Evolutionary conservation across 2,888 invertebrate species (phyloP).

Genomic region (Formica aserva): DNA sequence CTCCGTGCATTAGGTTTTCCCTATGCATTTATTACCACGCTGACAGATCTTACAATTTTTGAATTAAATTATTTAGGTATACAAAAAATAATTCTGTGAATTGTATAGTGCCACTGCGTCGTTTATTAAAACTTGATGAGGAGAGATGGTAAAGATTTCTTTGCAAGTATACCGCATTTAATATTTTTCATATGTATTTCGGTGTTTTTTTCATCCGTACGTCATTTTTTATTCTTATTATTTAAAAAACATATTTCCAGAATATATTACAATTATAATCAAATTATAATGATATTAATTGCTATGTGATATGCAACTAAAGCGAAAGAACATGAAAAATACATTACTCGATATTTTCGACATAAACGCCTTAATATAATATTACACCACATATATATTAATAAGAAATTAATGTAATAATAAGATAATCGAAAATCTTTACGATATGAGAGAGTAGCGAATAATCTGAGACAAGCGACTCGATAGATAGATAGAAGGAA

Average conservation of each 20-base stretch:
- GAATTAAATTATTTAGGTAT: background rate
- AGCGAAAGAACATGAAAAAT: slow-evolving; percentile 2
- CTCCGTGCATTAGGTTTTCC: background rate
- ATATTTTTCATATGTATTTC: background rate
- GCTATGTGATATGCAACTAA: background rate
- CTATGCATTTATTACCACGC: too few species aligned
- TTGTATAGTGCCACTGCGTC: background rate
- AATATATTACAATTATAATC: background rate
- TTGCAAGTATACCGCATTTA: background rate
- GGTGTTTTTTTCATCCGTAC: background rate
- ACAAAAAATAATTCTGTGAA: background rate
- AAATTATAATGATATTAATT: background rate
- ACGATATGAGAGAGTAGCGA: background rate
- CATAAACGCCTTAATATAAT: background rate
- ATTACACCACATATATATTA: background rate
- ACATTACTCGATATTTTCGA: background rate
- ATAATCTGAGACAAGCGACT: background rate
- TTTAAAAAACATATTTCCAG: background rate
- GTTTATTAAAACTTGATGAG: slow-evolving; percentile 12
- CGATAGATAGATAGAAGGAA: background rate
- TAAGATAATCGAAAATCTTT: background rate
- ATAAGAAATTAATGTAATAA: too few species aligned
- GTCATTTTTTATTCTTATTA: background rate
- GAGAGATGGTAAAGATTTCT: background rate
- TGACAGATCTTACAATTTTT: background rate